Evolutionary conservation across 2,113 vertebrate species (phyloP).

Genomic region (Trichechus manatus): DNA sequence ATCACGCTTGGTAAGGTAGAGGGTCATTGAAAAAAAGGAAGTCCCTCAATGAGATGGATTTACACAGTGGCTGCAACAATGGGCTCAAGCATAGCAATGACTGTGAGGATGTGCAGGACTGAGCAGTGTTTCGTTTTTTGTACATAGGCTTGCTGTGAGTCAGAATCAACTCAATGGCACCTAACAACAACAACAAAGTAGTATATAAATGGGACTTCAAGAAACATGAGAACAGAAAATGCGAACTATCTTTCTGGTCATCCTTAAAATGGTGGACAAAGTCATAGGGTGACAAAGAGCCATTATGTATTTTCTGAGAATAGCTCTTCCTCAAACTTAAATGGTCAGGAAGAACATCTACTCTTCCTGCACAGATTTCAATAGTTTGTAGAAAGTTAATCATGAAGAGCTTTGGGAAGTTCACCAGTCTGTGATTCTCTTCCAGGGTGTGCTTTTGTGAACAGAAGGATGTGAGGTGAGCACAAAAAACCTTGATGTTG

Average conservation of each 20-base stretch:
- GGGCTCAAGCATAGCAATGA: too few species aligned
- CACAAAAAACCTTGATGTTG: background rate
- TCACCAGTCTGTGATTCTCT: background rate
- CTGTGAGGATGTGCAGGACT: too few species aligned
- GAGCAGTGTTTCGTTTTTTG: too few species aligned
- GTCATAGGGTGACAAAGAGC: background rate
- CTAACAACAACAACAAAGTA: too few species aligned
- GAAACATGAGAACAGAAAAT: background rate
- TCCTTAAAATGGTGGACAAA: background rate
- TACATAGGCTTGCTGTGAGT: too few species aligned
- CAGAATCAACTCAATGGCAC: too few species aligned
- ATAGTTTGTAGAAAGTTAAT: background rate
- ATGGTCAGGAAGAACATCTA: background rate
- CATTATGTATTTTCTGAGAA: background rate
- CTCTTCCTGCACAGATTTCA: fast-evolving
- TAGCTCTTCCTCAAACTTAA: background rate
- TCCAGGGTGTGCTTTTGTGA: background rate
- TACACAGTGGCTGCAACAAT: too few species aligned
- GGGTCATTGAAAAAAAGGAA: too few species aligned
- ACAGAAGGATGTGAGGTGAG: background rate
- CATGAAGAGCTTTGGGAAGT: background rate
- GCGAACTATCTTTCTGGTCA: background rate
- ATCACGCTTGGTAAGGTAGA: too few species aligned
- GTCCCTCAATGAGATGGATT: too few species aligned
- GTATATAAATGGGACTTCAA: background rate